Conservation (phyloP, 2,113 vertebrate genomes). For the Oncorhynchus mykiss region DNA sequence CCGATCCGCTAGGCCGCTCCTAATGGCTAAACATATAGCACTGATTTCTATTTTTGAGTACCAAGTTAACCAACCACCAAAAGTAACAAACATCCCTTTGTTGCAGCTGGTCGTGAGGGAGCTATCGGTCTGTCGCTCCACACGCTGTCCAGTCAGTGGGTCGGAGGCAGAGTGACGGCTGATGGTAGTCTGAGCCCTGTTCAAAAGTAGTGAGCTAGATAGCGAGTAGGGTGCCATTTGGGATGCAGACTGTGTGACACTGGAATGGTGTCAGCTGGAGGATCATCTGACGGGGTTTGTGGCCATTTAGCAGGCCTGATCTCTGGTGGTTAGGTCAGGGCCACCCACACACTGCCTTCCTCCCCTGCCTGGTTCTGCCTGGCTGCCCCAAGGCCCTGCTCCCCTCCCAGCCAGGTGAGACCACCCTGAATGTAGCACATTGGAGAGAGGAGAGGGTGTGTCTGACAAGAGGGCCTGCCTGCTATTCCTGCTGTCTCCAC, state of each 20-base stretch:
- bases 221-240: neutral
- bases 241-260: slow-evolving; percentile 39
- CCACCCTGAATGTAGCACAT: neutral
- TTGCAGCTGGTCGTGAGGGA: neutral
- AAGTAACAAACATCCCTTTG: no score
- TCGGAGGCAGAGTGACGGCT: no score
- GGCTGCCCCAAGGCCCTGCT: no score
- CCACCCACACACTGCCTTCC: slow-evolving; percentile 34
- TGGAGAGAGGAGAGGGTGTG: neutral
- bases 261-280: slow-evolving; percentile 72
- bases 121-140: neutral
- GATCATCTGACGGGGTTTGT: slow-evolving; percentile 56
- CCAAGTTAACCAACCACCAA: no score
- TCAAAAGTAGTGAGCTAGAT: no score
- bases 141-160: neutral
- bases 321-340: slow-evolving; percentile 69
- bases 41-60: neutral
- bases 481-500: neutral
- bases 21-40: neutral
- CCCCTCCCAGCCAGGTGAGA: slow-evolving; percentile 1
- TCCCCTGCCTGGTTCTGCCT: no score
- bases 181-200: no score
- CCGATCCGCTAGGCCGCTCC: slow-evolving; percentile 17
- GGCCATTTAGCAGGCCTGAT: slow-evolving; percentile 68
- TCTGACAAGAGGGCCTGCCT: neutral